These are phyloP conservation scores for Balearica regulorum DNA, from an alignment of 2,797 vertebrate species.

Conservation along the genomic window DNA sequence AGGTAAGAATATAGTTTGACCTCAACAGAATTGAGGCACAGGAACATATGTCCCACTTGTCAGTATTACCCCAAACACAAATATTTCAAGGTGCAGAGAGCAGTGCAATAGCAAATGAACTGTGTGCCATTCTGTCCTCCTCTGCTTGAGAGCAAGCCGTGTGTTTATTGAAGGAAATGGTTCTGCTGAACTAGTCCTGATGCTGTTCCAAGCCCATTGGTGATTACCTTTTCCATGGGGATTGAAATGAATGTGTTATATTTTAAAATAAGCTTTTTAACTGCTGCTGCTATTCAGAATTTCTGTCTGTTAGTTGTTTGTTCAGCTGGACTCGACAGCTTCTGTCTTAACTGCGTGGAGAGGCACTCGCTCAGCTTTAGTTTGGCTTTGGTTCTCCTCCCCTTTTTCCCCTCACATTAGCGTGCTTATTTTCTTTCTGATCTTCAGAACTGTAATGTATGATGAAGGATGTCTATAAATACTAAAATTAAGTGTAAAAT, in stretches of 20 bases:
- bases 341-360: conserved; percentile 5
- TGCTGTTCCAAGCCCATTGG: conserved; percentile 41
- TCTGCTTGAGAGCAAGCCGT: conserved; percentile 7
- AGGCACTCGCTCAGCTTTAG: conserved; percentile 15
- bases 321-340: conserved; percentile 61
- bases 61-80: conserved; percentile 1
- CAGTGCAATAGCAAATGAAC: conserved; percentile 14
- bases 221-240: conserved; percentile 61
- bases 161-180: conserved; percentile 65
- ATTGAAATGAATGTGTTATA: conserved; percentile 48
- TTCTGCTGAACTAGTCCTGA: conserved; percentile 56
- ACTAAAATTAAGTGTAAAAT: neutral
- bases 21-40: neutral
- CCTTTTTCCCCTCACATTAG: neutral
- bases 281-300: conserved; percentile 51
- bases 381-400: neutral
- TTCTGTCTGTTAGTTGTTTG: conserved; percentile 58
- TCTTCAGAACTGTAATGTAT: neutral
- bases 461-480: conserved; percentile 9
- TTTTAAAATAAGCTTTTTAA: conserved; percentile 60
- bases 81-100: conserved; percentile 19
- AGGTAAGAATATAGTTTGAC: conserved; percentile 1
- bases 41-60: neutral
- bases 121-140: conserved; percentile 19
- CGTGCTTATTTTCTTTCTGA: conserved; percentile 40